phyloP scores from a whole-genome alignment of 2,113 vertebrate genomes.

The Australoheros scitulus region DNA sequence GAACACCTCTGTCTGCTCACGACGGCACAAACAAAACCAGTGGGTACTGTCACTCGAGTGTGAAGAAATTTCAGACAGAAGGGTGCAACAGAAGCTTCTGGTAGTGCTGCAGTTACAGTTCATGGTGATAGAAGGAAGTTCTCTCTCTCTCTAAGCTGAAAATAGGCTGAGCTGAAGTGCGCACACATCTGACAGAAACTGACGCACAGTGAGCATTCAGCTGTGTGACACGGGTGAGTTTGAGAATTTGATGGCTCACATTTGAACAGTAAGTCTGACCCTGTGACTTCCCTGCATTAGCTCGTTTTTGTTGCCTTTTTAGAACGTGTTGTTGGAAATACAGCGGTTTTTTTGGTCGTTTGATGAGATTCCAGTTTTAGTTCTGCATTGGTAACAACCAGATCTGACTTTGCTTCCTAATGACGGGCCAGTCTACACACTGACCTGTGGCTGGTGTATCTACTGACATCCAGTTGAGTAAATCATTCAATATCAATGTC shows the following conservation, averaged over 20 bases:
- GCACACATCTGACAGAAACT: conserved; percentile 40
- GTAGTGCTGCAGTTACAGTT: conserved; percentile 41
- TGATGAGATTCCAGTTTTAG: neutral
- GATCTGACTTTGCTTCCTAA: neutral
- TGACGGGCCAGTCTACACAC: too few relatives aligned
- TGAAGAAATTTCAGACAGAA: conserved; percentile 43
- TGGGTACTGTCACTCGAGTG: neutral
- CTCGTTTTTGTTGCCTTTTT: neutral
- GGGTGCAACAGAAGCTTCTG: conserved; percentile 38
- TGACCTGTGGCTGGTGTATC: neutral
- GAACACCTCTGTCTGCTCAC: conserved; percentile 39
- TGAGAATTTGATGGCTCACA: conserved; percentile 3
- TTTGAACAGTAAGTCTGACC: neutral
- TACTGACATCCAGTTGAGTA: neutral
- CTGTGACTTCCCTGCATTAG: neutral
- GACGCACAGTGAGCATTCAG: conserved; percentile 12
- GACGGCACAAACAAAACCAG: conserved; percentile 9
- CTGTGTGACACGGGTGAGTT: conserved; percentile 36
- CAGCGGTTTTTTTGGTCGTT: neutral
- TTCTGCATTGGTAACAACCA: conserved; percentile 2
- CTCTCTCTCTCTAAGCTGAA: conserved; percentile 46
- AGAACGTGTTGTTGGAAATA: neutral
- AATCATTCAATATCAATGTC: neutral
- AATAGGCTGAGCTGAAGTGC: conserved; percentile 60
- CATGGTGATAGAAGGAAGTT: conserved; percentile 72